phyloP scores from a whole-genome alignment of 1,140 invertebrate species.

The Megathymus violae region DNA sequence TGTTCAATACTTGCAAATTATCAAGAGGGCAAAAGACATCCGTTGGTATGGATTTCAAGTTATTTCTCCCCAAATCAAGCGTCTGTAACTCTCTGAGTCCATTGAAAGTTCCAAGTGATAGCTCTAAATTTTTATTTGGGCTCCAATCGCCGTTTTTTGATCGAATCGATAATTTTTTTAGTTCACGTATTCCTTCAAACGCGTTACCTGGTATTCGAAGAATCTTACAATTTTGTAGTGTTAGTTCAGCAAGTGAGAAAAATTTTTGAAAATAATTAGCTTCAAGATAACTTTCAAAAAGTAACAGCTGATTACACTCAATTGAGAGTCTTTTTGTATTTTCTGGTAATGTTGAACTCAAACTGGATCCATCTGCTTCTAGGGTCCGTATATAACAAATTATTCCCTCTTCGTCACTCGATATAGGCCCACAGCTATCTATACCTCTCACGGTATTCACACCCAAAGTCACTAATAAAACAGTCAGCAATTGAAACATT shows the following conservation, averaged over 20 bases:
- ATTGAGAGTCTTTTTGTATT: constrained; percentile 89
- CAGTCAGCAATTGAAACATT: constrained; percentile 79
- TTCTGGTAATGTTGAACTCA: constrained; percentile 82
- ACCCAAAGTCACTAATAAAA: constrained; percentile 78
- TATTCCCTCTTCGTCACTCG: constrained; percentile 75
- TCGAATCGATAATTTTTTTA: constrained; percentile 90
- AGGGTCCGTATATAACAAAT: constrained; percentile 88
- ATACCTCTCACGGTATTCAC: constrained; percentile 69
- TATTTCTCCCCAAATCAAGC: constrained; percentile 91
- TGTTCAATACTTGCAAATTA: constrained; percentile 92
- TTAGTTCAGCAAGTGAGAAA: constrained; percentile 88
- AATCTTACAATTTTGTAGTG: constrained; percentile 91
- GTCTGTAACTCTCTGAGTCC: constrained; percentile 90
- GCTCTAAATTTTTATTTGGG: constrained; percentile 87
- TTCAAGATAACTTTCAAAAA: constrained; percentile 91
- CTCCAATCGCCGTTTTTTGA: constrained; percentile 92
- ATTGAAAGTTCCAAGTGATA: constrained; percentile 87
- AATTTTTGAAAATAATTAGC: constrained; percentile 90
- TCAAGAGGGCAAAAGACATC: constrained; percentile 90
- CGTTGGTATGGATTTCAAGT: constrained; percentile 89
- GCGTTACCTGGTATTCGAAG: constrained; percentile 89
- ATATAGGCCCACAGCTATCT: constrained; percentile 60
- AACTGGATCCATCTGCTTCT: constrained; percentile 87
- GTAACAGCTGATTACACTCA: constrained; percentile 90
- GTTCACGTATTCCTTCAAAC: constrained; percentile 89